Evolutionary conservation across 2,888 invertebrate genomes (phyloP).

Genomic region (Volucella bombylans): DNA sequence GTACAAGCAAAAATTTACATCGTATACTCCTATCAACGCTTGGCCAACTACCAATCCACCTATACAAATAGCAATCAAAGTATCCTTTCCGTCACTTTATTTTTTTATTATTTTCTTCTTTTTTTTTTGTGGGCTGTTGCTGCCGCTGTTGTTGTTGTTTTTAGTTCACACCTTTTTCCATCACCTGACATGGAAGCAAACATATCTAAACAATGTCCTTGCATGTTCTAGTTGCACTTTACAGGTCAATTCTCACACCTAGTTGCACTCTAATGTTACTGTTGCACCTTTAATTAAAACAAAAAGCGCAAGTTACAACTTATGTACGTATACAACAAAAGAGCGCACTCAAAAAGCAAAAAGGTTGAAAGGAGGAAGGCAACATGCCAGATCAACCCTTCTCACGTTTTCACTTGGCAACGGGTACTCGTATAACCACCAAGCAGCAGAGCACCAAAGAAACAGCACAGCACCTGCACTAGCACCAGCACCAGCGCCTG

Average conservation of each 20-base stretch:
- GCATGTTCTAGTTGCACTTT: constrained; percentile 54
- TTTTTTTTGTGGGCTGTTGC: too few relatives aligned
- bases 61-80: constrained; percentile 63
- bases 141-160: too few relatives aligned
- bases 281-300: constrained; percentile 62
- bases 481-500: too few relatives aligned
- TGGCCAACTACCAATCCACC: constrained; percentile 62
- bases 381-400: constrained; percentile 38
- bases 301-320: not conserved
- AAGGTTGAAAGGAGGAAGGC: constrained; percentile 41
- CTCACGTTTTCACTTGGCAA: not conserved
- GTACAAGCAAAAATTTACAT: constrained; percentile 16
- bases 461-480: too few relatives aligned
- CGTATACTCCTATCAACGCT: constrained; percentile 56
- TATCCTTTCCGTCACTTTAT: constrained; percentile 69
- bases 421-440: constrained; percentile 10
- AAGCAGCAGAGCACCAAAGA: too few relatives aligned
- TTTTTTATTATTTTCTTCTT: constrained; percentile 1
- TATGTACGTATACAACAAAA: not conserved
- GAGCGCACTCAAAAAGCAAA: not conserved
- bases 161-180: constrained; percentile 19
- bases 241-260: constrained; percentile 61
- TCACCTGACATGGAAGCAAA: not conserved
- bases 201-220: constrained; percentile 56
- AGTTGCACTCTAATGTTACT: constrained; percentile 7